A percentile compares a stretch with the other conserved stretches of the same genome.
phyloP scores from a whole-genome alignment of 2,113 vertebrate species.

The Ptyas mucosa region DNA sequence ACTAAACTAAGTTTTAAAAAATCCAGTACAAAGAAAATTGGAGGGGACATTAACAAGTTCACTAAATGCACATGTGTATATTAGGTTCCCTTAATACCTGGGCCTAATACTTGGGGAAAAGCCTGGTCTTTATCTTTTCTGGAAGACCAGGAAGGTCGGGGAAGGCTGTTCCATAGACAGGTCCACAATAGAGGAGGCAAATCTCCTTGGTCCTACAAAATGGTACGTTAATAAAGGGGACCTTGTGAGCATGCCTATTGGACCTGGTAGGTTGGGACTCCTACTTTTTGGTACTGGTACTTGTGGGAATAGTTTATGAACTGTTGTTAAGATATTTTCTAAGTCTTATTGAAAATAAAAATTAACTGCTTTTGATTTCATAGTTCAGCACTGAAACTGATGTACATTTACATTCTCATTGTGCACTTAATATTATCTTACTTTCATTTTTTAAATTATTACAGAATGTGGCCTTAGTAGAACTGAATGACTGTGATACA shows the following conservation, averaged over 20 bases:
- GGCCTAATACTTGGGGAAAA: neutral
- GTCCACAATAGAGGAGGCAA: neutral
- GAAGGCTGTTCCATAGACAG: neutral
- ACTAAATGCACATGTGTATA: neutral
- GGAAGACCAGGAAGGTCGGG: neutral
- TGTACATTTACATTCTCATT: neutral
- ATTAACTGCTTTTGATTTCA: neutral
- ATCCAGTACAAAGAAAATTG: neutral
- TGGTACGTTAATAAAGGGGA: neutral
- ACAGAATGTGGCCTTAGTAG: slow-evolving; percentile 87
- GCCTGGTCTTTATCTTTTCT: neutral
- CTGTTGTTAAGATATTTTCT: neutral
- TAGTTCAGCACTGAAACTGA: neutral
- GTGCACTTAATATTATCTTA: neutral
- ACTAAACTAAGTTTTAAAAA: neutral
- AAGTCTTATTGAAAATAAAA: neutral
- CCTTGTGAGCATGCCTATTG: neutral
- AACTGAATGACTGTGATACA: slow-evolving; percentile 75
- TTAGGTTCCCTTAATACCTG: neutral
- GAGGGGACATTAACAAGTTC: neutral
- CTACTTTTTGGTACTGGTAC: neutral
- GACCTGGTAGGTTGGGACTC: neutral
- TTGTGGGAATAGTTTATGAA: neutral
- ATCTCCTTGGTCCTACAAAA: neutral
- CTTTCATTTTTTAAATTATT: neutral